These are phyloP conservation scores for Microchrysa polita DNA, from an alignment of 2,888 invertebrate genomes.

Conservation along the genomic window DNA sequence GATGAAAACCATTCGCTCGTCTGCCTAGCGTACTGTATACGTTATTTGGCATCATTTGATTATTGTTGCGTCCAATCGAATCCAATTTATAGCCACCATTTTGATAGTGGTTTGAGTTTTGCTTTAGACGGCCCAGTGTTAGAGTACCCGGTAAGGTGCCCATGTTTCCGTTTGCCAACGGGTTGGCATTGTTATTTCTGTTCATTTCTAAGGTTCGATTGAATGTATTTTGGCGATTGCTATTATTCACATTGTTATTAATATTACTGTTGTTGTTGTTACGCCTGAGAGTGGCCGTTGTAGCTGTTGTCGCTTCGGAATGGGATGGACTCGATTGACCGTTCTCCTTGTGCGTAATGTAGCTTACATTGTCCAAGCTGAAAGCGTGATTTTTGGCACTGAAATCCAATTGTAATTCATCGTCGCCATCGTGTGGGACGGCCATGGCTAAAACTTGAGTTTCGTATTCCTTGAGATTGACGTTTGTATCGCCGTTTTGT, in stretches of 20 bases:
- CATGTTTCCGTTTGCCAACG: slow-evolving; percentile 58
- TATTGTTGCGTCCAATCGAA: slow-evolving; percentile 60
- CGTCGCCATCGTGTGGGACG: slow-evolving; percentile 84
- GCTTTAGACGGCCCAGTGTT: slow-evolving; percentile 63
- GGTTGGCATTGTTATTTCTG: slow-evolving; percentile 61
- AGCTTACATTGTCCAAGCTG: slow-evolving; percentile 88
- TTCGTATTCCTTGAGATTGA: slow-evolving; percentile 90
- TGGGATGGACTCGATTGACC: slow-evolving; percentile 79
- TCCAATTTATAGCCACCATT: slow-evolving; percentile 63
- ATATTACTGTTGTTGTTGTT: slow-evolving; percentile 56
- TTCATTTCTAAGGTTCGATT: slow-evolving; percentile 64
- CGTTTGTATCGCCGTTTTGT: slow-evolving; percentile 63
- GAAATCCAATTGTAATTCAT: slow-evolving; percentile 85
- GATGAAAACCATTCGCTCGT: slow-evolving; percentile 61
- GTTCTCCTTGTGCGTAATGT: slow-evolving; percentile 84
- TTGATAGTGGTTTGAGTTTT: slow-evolving; percentile 63
- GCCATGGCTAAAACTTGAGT: slow-evolving; percentile 94
- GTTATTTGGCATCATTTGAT: slow-evolving; percentile 59
- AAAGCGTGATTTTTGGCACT: slow-evolving; percentile 89
- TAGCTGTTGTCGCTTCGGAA: slow-evolving; percentile 85
- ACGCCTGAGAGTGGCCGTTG: slow-evolving; percentile 70
- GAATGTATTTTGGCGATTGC: slow-evolving; percentile 63
- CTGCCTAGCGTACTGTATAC: slow-evolving; percentile 62
- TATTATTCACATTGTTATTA: slow-evolving; percentile 53
- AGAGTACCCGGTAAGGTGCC: slow-evolving; percentile 61